These are phyloP conservation scores for Yponomeuta sedellus DNA, from an alignment of 2,888 invertebrate genomes.

Conservation along the genomic window DNA sequence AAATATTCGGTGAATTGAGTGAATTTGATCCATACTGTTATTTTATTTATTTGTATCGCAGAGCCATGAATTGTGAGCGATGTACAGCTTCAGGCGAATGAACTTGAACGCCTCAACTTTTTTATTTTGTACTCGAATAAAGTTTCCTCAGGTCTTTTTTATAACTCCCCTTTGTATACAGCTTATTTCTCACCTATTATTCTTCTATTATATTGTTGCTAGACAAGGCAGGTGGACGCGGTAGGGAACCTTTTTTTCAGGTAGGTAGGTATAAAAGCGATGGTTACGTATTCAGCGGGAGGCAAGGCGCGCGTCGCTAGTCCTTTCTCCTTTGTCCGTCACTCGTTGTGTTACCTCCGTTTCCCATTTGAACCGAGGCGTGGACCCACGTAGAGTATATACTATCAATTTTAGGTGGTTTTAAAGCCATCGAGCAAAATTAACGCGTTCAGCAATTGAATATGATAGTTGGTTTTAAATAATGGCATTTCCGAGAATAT, in stretches of 20 bases:
- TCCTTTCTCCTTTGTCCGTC: neutral
- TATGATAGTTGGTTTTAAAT: no score
- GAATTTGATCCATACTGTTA: no score
- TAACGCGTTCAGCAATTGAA: neutral
- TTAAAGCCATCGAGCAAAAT: neutral
- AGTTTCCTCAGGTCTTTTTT: neutral
- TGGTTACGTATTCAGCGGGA: neutral
- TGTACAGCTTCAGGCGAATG: neutral
- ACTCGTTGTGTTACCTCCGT: neutral
- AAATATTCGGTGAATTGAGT: no score
- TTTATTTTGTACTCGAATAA: neutral
- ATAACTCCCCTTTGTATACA: neutral
- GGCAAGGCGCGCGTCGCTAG: neutral
- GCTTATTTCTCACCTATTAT: constrained; percentile 3
- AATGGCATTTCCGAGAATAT: no score
- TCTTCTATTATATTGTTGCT: neutral
- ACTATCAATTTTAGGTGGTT: no score
- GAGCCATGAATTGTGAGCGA: no score
- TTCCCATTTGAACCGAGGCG: neutral
- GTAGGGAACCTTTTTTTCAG: neutral
- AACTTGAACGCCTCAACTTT: neutral
- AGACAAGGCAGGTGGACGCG: neutral
- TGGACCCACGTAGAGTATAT: neutral
- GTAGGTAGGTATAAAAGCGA: neutral
- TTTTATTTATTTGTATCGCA: neutral